Evolutionary conservation across 92 coral and sea anemone genomes (phyloP).

Genomic region (Bergia sp.): DNA sequence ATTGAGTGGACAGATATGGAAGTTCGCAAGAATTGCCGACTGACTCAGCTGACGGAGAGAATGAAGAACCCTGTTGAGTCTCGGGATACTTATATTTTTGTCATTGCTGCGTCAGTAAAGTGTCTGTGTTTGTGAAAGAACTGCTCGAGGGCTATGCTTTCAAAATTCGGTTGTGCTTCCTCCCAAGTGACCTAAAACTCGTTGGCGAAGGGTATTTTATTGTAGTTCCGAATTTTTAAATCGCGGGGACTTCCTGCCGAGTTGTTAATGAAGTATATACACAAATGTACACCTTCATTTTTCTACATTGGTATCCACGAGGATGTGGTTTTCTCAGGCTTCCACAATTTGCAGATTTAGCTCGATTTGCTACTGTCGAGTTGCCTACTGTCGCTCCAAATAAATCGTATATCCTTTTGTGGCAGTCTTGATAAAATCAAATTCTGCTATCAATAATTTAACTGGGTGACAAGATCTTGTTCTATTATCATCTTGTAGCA

Average conservation of each 20-base stretch:
- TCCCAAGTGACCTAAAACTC: constrained; percentile 35
- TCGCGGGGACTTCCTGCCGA: constrained; percentile 80
- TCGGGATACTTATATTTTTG: background rate
- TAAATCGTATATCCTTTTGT: constrained; percentile 5
- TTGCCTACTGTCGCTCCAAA: background rate
- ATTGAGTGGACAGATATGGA: background rate
- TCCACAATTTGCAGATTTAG: constrained; percentile 5
- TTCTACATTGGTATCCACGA: background rate
- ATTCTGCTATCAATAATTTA: constrained; percentile 42
- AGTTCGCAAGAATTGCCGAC: background rate
- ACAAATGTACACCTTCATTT: constrained; percentile 37
- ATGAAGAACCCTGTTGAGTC: background rate
- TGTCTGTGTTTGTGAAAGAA: background rate
- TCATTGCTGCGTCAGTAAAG: background rate
- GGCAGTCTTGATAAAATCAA: constrained; percentile 41
- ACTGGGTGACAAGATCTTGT: constrained; percentile 32
- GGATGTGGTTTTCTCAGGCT: background rate
- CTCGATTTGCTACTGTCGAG: background rate
- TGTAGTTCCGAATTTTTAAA: constrained; percentile 66
- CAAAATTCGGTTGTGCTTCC: constrained; percentile 6
- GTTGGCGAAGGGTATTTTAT: constrained; percentile 47
- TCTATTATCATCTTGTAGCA: constrained; percentile 16
- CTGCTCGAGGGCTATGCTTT: background rate
- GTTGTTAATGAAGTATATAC: constrained; percentile 69
- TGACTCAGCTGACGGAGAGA: constrained; percentile 23